Evolutionary conservation across 2,888 invertebrate genomes (phyloP).

Genomic region (Tyria jacobaeae): DNA sequence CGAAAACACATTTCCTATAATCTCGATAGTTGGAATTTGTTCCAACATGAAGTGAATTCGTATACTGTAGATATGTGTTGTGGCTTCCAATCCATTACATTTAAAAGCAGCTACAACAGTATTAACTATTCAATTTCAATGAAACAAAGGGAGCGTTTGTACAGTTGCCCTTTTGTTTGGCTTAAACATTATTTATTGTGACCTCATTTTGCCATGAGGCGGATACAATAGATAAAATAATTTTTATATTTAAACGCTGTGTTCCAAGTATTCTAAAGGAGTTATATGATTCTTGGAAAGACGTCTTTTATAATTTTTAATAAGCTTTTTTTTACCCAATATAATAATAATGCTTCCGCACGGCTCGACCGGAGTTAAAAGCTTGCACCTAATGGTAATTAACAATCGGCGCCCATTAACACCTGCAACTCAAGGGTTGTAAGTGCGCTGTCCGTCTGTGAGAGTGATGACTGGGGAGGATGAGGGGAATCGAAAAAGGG

Average conservation of each 20-base stretch:
- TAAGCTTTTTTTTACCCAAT: neutral
- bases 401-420: too few relatives aligned
- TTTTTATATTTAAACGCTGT: neutral
- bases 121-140: slow-evolving; percentile 6
- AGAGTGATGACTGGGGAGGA: too few relatives aligned
- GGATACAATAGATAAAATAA: neutral
- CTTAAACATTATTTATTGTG: slow-evolving; percentile 3
- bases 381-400: too few relatives aligned
- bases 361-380: too few relatives aligned
- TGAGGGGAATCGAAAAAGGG: too few relatives aligned
- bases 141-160: neutral
- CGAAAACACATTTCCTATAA: neutral
- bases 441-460: too few relatives aligned
- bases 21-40: neutral
- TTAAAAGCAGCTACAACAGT: neutral
- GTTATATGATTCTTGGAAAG: neutral
- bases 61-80: neutral
- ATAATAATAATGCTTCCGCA: too few relatives aligned
- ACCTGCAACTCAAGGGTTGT: too few relatives aligned
- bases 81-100: neutral
- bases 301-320: neutral
- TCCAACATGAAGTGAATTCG: neutral
- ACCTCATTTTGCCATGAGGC: neutral
- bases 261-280: neutral
- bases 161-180: slow-evolving; percentile 3